Base-by-base conservation (phyloP, 2,113 vertebrate species). In the Tyrannus savana region DNA sequence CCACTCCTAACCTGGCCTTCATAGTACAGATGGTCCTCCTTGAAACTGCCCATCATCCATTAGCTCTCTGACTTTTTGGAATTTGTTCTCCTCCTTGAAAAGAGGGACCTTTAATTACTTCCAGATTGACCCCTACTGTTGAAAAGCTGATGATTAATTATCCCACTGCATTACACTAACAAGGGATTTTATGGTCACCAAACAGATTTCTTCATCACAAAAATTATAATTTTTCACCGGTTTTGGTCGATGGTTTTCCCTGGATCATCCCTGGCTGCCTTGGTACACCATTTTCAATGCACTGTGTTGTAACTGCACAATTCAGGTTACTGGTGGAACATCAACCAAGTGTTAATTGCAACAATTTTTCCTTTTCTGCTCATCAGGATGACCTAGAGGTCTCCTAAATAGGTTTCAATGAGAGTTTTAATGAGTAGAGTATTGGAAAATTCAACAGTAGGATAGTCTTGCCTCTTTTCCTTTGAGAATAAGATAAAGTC, bases 361-460 rank as follows among this genome's bases (percentile, higher is more conserved):
- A 92, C 95, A 95, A 88, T 98, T 98, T 97, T 97, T 97, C 89
- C 96, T 98, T 97, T 97, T 95, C 73, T 98, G 96, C 98, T 98
- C 98, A 99, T 98, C 98, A 98, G 98, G 97, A 95, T 98, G 98
- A 99, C 98, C 98, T 93, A 79, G 80, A 98, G 98, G 97, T 98
- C 98, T 94, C 84, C 95, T 95, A 95, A 97, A 95, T 87, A 96
- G 80, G 91, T 81, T 90, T 91, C 92, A 95, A 72, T 95, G 91
- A 97, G 97, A 93, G 94, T 94, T 95, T 97, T 98, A 98, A 98
- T 98, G 98, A 98, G 97, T 86, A 96, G 91, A 96, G 93, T 97
- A 97, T 96, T 97, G 97, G 97, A 96, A 98, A 97, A 98, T 91
- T 96, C 98, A 98, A 98, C 91, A 95, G 82, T 81, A 94, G 82